Evolutionary conservation across 1,140 invertebrate genomes (phyloP).

Genomic region (Babylonia areolata): DNA sequence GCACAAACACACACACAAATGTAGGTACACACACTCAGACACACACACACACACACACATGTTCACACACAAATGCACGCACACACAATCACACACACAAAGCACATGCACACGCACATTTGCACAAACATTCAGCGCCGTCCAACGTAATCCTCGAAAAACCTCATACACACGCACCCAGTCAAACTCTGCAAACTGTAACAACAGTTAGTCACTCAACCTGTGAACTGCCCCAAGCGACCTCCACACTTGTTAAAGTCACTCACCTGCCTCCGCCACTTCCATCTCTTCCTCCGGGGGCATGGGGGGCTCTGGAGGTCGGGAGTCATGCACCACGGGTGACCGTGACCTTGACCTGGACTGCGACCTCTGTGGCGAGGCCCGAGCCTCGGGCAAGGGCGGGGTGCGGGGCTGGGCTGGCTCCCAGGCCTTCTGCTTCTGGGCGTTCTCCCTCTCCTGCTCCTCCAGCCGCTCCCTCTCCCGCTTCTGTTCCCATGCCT

Average conservation of each 20-base stretch:
- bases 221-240: too few species aligned
- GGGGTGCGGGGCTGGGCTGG: constrained; percentile 38
- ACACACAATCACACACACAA: too few species aligned
- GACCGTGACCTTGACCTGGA: constrained; percentile 58
- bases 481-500: constrained; percentile 57
- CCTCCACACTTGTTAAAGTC: too few species aligned
- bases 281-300: constrained; percentile 39
- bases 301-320: constrained; percentile 43
- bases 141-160: too few species aligned
- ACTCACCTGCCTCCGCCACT: constrained; percentile 7
- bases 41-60: too few species aligned
- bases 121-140: too few species aligned
- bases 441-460: constrained; percentile 39
- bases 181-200: too few species aligned
- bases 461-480: constrained; percentile 57
- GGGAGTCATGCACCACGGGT: constrained; percentile 32
- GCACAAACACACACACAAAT: constrained; percentile 21
- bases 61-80: too few species aligned
- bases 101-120: too few species aligned
- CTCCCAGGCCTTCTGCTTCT: constrained; percentile 53
- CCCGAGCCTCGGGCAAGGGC: constrained; percentile 36
- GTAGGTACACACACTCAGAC: not conserved
- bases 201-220: too few species aligned
- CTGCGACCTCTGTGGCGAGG: constrained; percentile 45
- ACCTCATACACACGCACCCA: too few species aligned